Percentiles rank a stretch among this genome's conserved stretches.
Conservation (phyloP, 2,797 vertebrate species). For the Myotis findleyi region DNA sequence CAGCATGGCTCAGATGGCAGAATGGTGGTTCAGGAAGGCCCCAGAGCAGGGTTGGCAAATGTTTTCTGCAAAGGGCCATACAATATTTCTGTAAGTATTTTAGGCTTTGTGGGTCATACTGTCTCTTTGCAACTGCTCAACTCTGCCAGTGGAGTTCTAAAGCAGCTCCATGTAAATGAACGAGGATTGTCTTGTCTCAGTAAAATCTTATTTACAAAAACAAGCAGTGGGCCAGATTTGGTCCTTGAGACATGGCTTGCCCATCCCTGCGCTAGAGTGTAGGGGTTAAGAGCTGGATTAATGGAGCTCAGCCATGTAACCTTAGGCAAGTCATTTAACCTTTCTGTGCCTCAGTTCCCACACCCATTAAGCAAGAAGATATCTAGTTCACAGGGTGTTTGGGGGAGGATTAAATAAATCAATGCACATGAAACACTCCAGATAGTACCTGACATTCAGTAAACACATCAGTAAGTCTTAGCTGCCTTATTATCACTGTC, state of each 20-base stretch:
- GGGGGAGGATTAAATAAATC: not conserved
- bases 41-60: not conserved
- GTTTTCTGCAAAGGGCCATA: not conserved
- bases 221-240: not conserved
- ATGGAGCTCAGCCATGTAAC: not conserved
- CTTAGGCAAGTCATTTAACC: not conserved
- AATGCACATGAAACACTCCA: not conserved
- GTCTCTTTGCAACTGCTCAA: not conserved
- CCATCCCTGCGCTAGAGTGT: not conserved
- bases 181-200: not conserved
- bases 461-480: not conserved
- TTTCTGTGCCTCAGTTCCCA: not conserved
- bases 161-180: not conserved
- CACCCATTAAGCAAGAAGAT: not conserved
- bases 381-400: accelerated
- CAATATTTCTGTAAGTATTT: not conserved
- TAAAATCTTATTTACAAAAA: constrained; percentile 28
- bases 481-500: not conserved
- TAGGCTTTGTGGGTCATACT: not conserved
- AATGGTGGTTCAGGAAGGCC: not conserved
- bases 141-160: not conserved
- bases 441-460: accelerated
- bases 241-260: not conserved
- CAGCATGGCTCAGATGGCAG: not conserved
- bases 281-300: not conserved